Evolutionary conservation across 2,113 vertebrate genomes (phyloP).

Genomic region (Cyprinodon tularosa): DNA sequence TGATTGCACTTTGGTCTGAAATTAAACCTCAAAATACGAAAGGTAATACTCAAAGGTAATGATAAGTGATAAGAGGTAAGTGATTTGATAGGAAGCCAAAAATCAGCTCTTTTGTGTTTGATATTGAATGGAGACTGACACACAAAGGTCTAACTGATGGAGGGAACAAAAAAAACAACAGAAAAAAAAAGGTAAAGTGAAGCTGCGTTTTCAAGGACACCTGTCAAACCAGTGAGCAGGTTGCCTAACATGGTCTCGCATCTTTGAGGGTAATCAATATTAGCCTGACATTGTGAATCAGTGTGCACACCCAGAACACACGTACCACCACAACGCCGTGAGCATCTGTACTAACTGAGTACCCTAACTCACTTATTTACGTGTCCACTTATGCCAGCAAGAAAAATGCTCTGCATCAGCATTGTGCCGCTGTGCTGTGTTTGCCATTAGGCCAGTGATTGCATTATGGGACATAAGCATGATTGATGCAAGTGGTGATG

Average conservation of each 20-base stretch:
- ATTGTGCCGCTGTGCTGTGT: slow-evolving; percentile 60
- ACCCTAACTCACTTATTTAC: slow-evolving; percentile 70
- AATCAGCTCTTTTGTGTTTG: slow-evolving; percentile 3
- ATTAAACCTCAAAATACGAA: too few relatives aligned
- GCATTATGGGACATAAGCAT: slow-evolving; percentile 77
- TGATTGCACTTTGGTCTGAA: too few relatives aligned
- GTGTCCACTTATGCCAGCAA: slow-evolving; percentile 67
- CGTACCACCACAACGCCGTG: slow-evolving; percentile 9
- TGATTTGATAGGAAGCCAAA: not conserved
- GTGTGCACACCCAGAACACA: slow-evolving; percentile 11
- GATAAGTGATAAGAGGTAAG: too few relatives aligned
- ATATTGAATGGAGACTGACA: slow-evolving; percentile 62
- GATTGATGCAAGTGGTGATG: slow-evolving; percentile 73
- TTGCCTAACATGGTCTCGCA: slow-evolving; percentile 38
- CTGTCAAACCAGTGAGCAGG: slow-evolving; percentile 68
- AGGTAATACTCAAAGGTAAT: too few relatives aligned
- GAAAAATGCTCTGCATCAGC: slow-evolving; percentile 74
- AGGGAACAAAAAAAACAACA: slow-evolving; percentile 47
- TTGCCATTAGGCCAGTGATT: slow-evolving; percentile 76
- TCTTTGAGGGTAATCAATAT: slow-evolving; percentile 67
- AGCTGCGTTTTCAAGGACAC: slow-evolving; percentile 66
- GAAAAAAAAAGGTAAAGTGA: slow-evolving; percentile 43
- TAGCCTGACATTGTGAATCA: slow-evolving; percentile 35
- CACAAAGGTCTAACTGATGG: slow-evolving; percentile 28
- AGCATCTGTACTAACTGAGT: slow-evolving; percentile 53